phyloP scores from a whole-genome alignment of 2,888 invertebrate species.

The Eilema sororculum region DNA sequence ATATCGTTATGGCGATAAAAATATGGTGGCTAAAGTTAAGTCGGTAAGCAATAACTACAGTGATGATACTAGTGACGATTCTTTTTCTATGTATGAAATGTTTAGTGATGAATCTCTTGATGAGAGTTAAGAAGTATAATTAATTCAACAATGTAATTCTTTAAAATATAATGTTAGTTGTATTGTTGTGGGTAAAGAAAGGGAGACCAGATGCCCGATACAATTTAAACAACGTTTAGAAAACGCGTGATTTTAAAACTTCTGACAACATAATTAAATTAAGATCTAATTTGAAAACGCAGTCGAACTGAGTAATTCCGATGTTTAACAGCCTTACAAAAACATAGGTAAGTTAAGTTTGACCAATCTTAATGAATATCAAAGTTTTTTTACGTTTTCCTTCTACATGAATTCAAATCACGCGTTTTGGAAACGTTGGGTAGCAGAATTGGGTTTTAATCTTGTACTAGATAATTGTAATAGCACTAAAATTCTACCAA shows the following conservation, averaged over 20 bases:
- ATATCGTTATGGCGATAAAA: slow-evolving; percentile 10
- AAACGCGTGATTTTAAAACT: neutral
- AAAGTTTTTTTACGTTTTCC: neutral
- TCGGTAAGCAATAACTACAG: neutral
- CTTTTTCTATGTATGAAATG: neutral
- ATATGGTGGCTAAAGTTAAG: slow-evolving; percentile 2
- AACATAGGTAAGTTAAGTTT: neutral
- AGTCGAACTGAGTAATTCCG: neutral
- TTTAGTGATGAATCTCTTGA: neutral
- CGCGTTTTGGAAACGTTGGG: neutral
- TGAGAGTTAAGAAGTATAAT: no score
- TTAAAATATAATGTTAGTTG: neutral
- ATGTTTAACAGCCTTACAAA: neutral
- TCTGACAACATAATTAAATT: neutral
- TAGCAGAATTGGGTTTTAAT: neutral
- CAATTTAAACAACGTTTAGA: neutral
- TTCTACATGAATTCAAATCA: neutral
- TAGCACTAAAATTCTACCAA: neutral
- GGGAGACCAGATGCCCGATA: neutral
- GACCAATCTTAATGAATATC: no score
- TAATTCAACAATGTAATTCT: no score
- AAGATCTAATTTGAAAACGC: no score
- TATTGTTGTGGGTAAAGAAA: neutral
- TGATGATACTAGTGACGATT: neutral
- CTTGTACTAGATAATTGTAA: no score